Evolutionary conservation across 2,888 invertebrate species (phyloP).

Genomic region (Megamerina dolium): DNA sequence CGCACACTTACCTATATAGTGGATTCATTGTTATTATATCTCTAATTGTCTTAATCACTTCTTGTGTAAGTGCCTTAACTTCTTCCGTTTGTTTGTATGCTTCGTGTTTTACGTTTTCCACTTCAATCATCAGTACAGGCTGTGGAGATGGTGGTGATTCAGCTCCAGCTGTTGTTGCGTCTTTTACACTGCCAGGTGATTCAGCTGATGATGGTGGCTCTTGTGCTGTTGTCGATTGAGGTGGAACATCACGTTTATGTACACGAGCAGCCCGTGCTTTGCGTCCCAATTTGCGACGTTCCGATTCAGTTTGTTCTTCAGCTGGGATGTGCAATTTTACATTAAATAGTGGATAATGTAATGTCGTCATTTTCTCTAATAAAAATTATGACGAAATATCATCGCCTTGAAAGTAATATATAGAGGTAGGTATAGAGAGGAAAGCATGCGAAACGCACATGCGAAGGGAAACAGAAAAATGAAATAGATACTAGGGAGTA

Average conservation of each 20-base stretch:
- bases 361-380: constrained; percentile 58
- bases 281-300: constrained; percentile 48
- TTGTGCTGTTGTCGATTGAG: constrained; percentile 2
- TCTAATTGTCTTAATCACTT: constrained; percentile 93
- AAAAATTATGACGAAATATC: constrained; percentile 17
- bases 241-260: constrained; percentile 39
- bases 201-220: constrained; percentile 10
- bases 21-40: constrained; percentile 98
- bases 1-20: constrained; percentile 62
- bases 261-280: constrained; percentile 40
- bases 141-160: constrained; percentile 16
- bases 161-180: constrained; percentile 15
- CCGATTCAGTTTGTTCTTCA: constrained; percentile 60
- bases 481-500: too few relatives aligned
- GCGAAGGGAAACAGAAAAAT: too few relatives aligned
- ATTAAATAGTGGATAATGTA: constrained; percentile 79
- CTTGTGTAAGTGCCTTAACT: constrained; percentile 93
- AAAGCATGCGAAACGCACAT: too few relatives aligned
- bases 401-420: constrained; percentile 5
- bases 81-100: constrained; percentile 88
- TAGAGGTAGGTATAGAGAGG: too few relatives aligned
- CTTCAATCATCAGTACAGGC: constrained; percentile 83
- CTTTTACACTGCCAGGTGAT: constrained; percentile 13
- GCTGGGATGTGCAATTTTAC: constrained; percentile 73
- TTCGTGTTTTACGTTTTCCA: constrained; percentile 85